Evolutionary conservation across 2,888 invertebrate species (phyloP), one percentile per base, ranked within the genome.

Genomic region (Tetragnatha montana): DNA sequence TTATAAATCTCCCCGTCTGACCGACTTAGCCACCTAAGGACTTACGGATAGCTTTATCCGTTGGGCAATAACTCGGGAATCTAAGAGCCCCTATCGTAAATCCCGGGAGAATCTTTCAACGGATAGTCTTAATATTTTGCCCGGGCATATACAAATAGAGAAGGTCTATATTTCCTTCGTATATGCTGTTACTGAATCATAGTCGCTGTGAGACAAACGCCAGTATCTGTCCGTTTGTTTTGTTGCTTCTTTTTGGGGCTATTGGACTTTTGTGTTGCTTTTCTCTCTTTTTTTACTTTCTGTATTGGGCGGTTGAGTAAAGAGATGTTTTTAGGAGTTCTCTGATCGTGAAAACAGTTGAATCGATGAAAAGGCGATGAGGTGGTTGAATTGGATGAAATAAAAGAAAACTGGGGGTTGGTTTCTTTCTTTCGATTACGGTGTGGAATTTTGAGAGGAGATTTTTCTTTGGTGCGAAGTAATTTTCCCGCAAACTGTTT

Each of bases 101-200:
- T 73, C 88, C 74, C 84, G n/a, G 50, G 84, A 73, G 88, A 74
- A 74, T 84, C 78, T 82, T 83, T 22, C 22, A n/a, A 69, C 49
- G 50, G 80, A 84, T 84, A 88, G 74, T 84, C 80, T 35, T 80
- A 80, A 88, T 84, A 88, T 88, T 88, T 88, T 78, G 83, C 74
- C 78, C 4, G 35, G 75, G 88, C 83, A 74, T 88, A 88, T 82
- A 87, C 76, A 88, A 88, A 88, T 82, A 88, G 70, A 70, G n/a
- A 21, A 71, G 75, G 76, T 88, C 78, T 71, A 81, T 88, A 76
- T 82, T 82, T 88, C 76, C 70, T 51, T 14, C 47, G 68, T 71
- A 82, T 78, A 82, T 78, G 82, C 76, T 74, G 74, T 88, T 80
- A 60, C 35, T 69, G n/a, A 35, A 35, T 82, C 75, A 75, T 69